Evolutionary conservation across 2,113 vertebrate species (phyloP), one percentile per base, ranked within the genome.

Genomic region (Sceloporus tristichus): DNA sequence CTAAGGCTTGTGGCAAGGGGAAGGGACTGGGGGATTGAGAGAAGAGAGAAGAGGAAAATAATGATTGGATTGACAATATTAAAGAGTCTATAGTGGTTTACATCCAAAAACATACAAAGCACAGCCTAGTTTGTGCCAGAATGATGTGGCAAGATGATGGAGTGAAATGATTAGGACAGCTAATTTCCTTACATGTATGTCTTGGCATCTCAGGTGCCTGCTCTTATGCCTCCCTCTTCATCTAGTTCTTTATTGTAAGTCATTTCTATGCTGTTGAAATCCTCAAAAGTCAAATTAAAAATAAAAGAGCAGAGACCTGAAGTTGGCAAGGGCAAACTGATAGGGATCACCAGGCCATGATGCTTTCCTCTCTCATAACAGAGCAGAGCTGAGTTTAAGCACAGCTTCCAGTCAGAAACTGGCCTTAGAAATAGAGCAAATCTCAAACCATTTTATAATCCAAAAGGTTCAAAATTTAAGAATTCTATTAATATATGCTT

Each of bases 371-470:
- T 62, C 13, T 18, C 56, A 59, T 2, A 59, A 6, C 68, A 68
- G 25, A 18, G 23, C 18, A 70, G 68, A 27, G 27, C 68, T 70
- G 29, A 2, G 7, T 27, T 71, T 29, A 71, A 23, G 25, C 27
- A 8, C 10, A 29, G 68, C 25, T 71, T 71, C 27, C 29, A 29
- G 7, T 71, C 27, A 71, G 7, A 71, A 29, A 29, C 27, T 9
- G 25, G 27, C 29, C 6, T 71, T 71, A 71, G n/a, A 71, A 27
- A 23, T 71, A 71, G 9, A 71, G 27, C 10, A 10, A 11, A 71
- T 71, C 6, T 71, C 34, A 87, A 91, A 76, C 82, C 25, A 56
- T 29, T 88, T 87, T 82, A 89, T 23, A 48, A 74, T 79, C 16
- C 16, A 74, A 79, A 62, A 53, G 68, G 21, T 38, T 34, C 79